Conservation (phyloP, 2,888 invertebrate species). For the Amphimallon solstitiale region DNA sequence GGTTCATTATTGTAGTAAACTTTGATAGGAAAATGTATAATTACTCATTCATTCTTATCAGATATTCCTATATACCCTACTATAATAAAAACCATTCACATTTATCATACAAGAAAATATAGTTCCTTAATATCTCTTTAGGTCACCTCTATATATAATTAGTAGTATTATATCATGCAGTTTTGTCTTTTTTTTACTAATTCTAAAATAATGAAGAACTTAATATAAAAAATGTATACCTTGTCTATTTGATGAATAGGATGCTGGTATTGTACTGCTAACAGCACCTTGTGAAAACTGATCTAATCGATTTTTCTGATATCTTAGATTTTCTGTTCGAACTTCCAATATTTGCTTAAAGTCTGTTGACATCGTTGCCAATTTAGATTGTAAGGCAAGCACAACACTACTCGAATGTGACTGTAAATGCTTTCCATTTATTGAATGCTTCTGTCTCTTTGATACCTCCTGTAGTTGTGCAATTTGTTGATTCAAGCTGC, state of each 20-base stretch:
- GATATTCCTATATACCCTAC: too few relatives aligned
- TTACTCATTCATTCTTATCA: too few relatives aligned
- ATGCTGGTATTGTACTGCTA: constrained; percentile 71
- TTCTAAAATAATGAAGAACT: too few relatives aligned
- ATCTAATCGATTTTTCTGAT: constrained; percentile 92
- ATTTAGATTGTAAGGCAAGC: constrained; percentile 89
- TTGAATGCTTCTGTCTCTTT: constrained; percentile 72
- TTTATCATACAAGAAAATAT: too few relatives aligned
- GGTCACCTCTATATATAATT: too few relatives aligned
- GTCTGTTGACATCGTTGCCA: constrained; percentile 96
- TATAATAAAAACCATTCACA: too few relatives aligned
- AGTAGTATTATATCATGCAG: too few relatives aligned
- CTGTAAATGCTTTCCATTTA: constrained; percentile 80
- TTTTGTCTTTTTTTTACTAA: too few relatives aligned
- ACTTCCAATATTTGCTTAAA: constrained; percentile 98
- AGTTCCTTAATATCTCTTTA: too few relatives aligned
- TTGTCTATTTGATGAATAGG: constrained; percentile 66
- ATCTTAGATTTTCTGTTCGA: constrained; percentile 95
- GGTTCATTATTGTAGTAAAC: too few relatives aligned
- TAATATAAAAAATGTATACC: constrained; percentile 51
- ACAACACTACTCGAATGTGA: constrained; percentile 95
- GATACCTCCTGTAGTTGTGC: constrained; percentile 89
- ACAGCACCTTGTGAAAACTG: constrained; percentile 83
- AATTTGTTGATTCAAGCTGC: constrained; percentile 95
- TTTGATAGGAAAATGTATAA: too few relatives aligned